Evolutionary conservation across 2,797 vertebrate genomes (phyloP).

Genomic region (Podarcis siculus): DNA sequence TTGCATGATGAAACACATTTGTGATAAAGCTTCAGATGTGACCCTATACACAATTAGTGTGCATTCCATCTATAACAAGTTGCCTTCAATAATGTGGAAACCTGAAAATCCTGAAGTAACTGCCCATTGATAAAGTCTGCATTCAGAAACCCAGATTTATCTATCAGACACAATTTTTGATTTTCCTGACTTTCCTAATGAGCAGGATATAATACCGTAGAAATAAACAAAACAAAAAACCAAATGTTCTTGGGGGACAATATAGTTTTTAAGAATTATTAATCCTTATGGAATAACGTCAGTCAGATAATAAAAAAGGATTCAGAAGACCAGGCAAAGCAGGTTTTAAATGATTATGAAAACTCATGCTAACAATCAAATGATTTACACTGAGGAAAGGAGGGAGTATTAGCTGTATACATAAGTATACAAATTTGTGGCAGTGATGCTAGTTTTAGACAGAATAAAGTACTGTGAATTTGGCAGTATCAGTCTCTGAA

Average conservation of each 20-base stretch:
- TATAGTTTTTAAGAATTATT: conserved; percentile 34
- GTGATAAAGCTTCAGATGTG: neutral
- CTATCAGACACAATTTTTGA: neutral
- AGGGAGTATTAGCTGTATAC: conserved; percentile 37
- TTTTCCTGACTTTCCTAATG: conserved; percentile 26
- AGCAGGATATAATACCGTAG: fast-evolving
- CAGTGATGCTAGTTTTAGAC: conserved; percentile 21
- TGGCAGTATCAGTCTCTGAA: conserved; percentile 66
- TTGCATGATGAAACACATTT: neutral
- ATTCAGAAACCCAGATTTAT: neutral
- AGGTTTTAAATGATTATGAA: conserved; percentile 21
- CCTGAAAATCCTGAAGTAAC: neutral
- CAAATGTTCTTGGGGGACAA: neutral
- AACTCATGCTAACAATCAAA: conserved; percentile 45
- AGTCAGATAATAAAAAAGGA: neutral
- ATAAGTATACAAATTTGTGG: conserved; percentile 29
- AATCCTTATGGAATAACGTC: conserved; percentile 8
- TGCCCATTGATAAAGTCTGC: neutral
- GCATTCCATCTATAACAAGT: neutral
- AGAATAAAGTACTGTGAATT: conserved; percentile 51
- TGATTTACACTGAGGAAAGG: conserved; percentile 32
- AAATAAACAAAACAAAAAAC: neutral
- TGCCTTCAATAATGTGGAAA: neutral
- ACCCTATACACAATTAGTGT: neutral
- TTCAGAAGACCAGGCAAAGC: conserved; percentile 30